Conservation (phyloP, 2,888 invertebrate species). For the Meteorus colon region DNA sequence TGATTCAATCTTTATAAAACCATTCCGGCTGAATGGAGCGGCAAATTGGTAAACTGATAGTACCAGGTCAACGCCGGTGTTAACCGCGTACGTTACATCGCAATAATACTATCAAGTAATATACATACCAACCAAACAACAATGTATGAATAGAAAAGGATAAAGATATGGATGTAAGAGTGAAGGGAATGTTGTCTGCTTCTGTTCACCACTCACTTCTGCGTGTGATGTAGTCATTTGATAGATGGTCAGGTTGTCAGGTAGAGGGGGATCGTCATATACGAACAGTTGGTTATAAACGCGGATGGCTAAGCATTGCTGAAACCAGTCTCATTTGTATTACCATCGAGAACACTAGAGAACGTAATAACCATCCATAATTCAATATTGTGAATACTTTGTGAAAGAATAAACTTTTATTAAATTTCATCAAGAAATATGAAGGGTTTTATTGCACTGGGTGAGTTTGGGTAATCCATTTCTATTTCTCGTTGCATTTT, state of each 20-base stretch:
- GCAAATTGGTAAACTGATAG: slow-evolving; percentile 54
- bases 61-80: slow-evolving; percentile 52
- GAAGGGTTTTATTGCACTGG: slow-evolving; percentile 53
- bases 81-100: slow-evolving; percentile 37
- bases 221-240: slow-evolving; percentile 31
- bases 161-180: slow-evolving; percentile 2
- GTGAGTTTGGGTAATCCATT: slow-evolving; percentile 42
- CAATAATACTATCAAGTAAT: slow-evolving; percentile 21
- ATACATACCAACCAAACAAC: not conserved
- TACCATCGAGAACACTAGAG: slow-evolving; percentile 45
- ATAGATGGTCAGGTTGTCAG: slow-evolving; percentile 43
- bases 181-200: slow-evolving; percentile 32
- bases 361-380: slow-evolving; percentile 19
- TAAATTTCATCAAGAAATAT: slow-evolving; percentile 40
- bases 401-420: not conserved
- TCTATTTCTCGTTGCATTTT: not conserved
- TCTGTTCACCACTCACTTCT: slow-evolving; percentile 52
- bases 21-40: slow-evolving; percentile 49
- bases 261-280: slow-evolving; percentile 29
- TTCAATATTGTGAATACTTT: slow-evolving; percentile 14
- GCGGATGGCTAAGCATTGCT: slow-evolving; percentile 45
- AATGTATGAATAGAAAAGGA: slow-evolving; percentile 21
- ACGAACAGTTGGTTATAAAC: slow-evolving; percentile 53
- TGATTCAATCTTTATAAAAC: slow-evolving; percentile 52
- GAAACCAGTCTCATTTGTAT: slow-evolving; percentile 54